Evolutionary conservation across 2,888 invertebrate genomes (phyloP).

Genomic region (Parnassius apollo): DNA sequence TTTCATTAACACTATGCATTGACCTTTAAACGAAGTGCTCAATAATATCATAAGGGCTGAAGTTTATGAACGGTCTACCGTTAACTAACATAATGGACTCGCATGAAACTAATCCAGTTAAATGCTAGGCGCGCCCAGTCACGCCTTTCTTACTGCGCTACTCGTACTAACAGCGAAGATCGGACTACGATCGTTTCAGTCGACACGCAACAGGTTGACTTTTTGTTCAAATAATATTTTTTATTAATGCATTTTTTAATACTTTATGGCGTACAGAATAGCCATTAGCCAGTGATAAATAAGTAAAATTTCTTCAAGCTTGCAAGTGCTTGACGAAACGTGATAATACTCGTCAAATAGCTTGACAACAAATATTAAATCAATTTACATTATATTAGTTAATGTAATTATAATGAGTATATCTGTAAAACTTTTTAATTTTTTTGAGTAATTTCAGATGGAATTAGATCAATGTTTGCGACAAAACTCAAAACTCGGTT

Average conservation of each 20-base stretch:
- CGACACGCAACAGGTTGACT: slow-evolving; percentile 26
- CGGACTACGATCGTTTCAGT: slow-evolving; percentile 7
- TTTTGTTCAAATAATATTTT: slow-evolving; percentile 18
- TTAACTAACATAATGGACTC: slow-evolving; percentile 20
- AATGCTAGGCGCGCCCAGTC: slow-evolving; percentile 27
- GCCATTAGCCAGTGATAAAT: no score
- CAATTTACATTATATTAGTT: no score
- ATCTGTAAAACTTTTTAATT: no score
- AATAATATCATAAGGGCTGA: slow-evolving; percentile 12
- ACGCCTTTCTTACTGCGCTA: slow-evolving; percentile 25
- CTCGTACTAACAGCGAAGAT: slow-evolving; percentile 16
- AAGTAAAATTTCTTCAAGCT: no score
- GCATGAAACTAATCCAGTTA: slow-evolving; percentile 25
- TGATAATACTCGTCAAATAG: no score
- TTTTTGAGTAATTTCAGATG: no score
- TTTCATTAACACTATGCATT: slow-evolving; percentile 12
- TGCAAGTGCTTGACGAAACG: no score
- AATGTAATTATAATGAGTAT: no score
- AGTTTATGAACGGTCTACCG: slow-evolving; percentile 6
- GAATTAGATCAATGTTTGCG: no score
- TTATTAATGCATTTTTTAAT: slow-evolving; percentile 29
- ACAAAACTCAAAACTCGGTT: no score
- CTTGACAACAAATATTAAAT: no score
- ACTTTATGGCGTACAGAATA: background rate
- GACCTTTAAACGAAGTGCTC: slow-evolving; percentile 19